Conservation (phyloP, 2,797 vertebrate species). For the Myripristis jacobus region DNA sequence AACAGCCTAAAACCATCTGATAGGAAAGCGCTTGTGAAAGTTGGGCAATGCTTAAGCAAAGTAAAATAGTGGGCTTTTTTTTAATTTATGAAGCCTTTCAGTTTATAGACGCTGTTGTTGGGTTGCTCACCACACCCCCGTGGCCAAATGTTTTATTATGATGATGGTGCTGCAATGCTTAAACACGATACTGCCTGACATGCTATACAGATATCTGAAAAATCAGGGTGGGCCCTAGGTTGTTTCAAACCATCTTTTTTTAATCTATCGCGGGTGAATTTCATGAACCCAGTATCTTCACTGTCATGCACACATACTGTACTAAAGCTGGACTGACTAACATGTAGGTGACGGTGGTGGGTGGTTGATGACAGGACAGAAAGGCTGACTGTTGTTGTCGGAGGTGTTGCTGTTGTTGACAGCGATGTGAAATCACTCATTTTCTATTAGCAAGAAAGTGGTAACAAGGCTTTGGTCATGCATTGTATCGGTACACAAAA, state of each 20-base stretch:
- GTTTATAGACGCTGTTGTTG: constrained; percentile 3
- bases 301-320: constrained; percentile 91
- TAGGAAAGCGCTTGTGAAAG: constrained; percentile 40
- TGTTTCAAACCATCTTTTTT: constrained; percentile 38
- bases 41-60: constrained; percentile 13
- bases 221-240: constrained; percentile 10
- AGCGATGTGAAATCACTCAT: constrained; percentile 35
- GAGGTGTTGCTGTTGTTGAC: constrained; percentile 11
- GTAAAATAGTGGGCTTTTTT: constrained; percentile 40
- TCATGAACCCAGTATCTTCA: constrained; percentile 72
- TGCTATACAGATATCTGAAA: constrained; percentile 5
- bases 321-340: constrained; percentile 49
- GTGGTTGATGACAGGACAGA: constrained; percentile 48
- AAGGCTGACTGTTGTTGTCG: constrained; percentile 42
- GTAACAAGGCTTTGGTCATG: constrained; percentile 57
- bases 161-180: constrained; percentile 2
- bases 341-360: constrained; percentile 44
- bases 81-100: constrained; percentile 45
- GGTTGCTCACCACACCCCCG: neutral
- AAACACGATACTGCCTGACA: constrained; percentile 43
- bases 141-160: neutral
- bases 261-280: constrained; percentile 36
- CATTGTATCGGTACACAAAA: constrained; percentile 31
- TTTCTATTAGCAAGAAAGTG: constrained; percentile 30
- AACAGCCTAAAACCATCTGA: constrained; percentile 79